Evolutionary conservation across 2,797 vertebrate species (phyloP), one percentile per base, ranked within the genome.

Genomic region (Channa striata): DNA sequence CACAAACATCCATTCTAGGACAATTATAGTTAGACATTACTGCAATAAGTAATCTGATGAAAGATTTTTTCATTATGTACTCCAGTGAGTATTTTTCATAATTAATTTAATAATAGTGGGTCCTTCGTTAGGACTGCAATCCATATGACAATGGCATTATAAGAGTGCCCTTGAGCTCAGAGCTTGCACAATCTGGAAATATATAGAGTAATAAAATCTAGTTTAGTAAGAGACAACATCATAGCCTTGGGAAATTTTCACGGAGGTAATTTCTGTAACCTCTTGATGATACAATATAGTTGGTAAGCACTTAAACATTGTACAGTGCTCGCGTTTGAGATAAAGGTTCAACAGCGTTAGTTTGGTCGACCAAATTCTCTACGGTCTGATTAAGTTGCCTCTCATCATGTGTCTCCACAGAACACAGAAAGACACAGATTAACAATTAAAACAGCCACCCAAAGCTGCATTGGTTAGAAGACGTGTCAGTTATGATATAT

Each of bases 51-150:
- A 67, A 80, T 80, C 37, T n/a, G 37, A 65, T 87, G 78, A 91
- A 78, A 68, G 69, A 85, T 88, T 79, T 87, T 60, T 82, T 86
- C 78, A 87, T 88, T 87, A 78, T 63, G 64, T 62, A 74, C 62
- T 80, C 49, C 76, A 63, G 59, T 62, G 72, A 83, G 66, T 74
- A 59, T 77, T 83, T 85, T 85, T 82, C 68, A 87, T 69, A 82
- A 81, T 58, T 78, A 74, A 92, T 87, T 87, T 78, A 81, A 88
- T 86, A 80, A 84, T 42, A 76, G 74, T 47, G 49, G 72, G 63
- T 49, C 63, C 64, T 90, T 89, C 77, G 84, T 85, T 68, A 70
- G 80, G 46, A 75, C 72, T 63, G 56, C 58, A 54, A 71, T 77
- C 72, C 53, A 83, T 84, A 82, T 66, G 72, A 83, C 69, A 76